phyloP scores from a whole-genome alignment of 2,888 invertebrate species.

The Kuschelorhynchus macadamiae region DNA sequence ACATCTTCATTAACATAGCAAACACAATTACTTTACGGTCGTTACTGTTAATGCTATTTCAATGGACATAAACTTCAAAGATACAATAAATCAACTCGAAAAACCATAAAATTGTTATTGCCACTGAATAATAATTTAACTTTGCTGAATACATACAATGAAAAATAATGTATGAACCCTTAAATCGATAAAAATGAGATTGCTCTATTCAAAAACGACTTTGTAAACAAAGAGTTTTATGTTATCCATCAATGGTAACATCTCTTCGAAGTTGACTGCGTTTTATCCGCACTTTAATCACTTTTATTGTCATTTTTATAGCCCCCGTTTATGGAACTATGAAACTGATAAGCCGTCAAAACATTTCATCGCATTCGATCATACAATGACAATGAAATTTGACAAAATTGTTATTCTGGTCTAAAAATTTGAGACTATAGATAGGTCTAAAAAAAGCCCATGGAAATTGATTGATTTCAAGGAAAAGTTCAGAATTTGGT shows the following conservation, averaged over 20 bases:
- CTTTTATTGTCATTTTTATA: slow-evolving; percentile 19
- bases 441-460: no score
- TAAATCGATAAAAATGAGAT: background rate
- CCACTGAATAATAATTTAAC: no score
- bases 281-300: slow-evolving; percentile 14
- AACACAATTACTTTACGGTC: no score
- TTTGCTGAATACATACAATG: no score
- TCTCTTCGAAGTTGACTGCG: background rate
- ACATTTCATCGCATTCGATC: slow-evolving; percentile 10
- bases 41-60: no score
- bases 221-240: slow-evolving; percentile 11
- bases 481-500: no score
- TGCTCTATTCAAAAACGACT: slow-evolving; percentile 1
- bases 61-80: no score
- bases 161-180: no score
- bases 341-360: background rate
- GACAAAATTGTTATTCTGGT: background rate
- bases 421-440: background rate
- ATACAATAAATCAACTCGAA: no score
- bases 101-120: no score
- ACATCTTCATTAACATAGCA: no score
- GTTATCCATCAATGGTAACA: slow-evolving; percentile 11
- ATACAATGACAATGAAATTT: background rate
- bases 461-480: no score
- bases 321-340: background rate